Conservation (phyloP, 2,797 vertebrate species). For the Coregonus ussuriensis region DNA sequence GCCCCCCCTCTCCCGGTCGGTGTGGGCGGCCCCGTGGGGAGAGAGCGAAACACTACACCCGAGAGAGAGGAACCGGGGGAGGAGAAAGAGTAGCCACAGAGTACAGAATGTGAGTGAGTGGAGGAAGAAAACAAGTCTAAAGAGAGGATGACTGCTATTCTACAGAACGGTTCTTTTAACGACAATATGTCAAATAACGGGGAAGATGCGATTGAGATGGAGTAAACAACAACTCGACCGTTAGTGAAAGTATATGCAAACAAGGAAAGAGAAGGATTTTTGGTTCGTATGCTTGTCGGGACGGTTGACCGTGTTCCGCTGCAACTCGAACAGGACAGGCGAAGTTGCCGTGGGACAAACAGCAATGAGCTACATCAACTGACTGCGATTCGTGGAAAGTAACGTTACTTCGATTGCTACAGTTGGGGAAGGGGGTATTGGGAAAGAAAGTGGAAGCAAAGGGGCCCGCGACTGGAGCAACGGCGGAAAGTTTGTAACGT, state of each 20-base stretch:
- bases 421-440: constrained; percentile 1
- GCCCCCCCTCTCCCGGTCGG: constrained; percentile 56
- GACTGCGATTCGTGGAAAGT: background rate
- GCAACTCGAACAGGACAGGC: constrained; percentile 43
- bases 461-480: background rate
- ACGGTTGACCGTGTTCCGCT: constrained; percentile 51
- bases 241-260: constrained; percentile 54
- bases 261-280: constrained; percentile 20
- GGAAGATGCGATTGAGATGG: constrained; percentile 67
- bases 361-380: background rate
- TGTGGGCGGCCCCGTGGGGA: constrained; percentile 75
- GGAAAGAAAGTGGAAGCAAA: background rate
- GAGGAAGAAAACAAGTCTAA: constrained; percentile 62
- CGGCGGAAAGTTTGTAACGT: constrained; percentile 55
- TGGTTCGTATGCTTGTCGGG: constrained; percentile 46
- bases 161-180: constrained; percentile 48
- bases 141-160: constrained; percentile 37
- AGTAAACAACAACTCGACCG: constrained; percentile 59
- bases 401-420: background rate
- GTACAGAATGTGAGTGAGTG: constrained; percentile 55
- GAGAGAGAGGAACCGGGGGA: constrained; percentile 51
- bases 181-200: constrained; percentile 63
- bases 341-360: constrained; percentile 34
- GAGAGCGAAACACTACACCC: constrained; percentile 80
- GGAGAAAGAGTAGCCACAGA: constrained; percentile 53